These are phyloP conservation scores for Chanos chanos DNA, from an alignment of 2,797 vertebrate genomes.

Conservation along the genomic window DNA sequence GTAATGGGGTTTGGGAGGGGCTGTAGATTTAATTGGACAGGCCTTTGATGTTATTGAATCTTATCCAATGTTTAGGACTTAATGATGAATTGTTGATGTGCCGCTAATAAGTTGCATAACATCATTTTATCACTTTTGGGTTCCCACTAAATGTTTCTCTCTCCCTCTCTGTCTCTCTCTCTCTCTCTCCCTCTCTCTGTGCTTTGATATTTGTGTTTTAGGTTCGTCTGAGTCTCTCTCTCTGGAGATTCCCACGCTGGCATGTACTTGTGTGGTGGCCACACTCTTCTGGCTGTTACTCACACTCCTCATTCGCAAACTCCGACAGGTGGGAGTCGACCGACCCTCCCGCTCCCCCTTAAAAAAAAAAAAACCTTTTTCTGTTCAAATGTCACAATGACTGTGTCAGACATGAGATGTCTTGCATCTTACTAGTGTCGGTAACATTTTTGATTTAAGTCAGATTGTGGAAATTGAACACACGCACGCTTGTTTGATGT, in stretches of 20 bases:
- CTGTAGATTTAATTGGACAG: too few species aligned
- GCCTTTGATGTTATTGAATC: too few species aligned
- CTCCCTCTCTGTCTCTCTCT: too few species aligned
- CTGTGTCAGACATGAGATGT: too few species aligned
- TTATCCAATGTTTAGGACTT: too few species aligned
- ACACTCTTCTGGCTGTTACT: conserved; percentile 90
- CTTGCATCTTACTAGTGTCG: not conserved
- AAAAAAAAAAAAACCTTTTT: not conserved
- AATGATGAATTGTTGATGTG: too few species aligned
- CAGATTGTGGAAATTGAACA: not conserved
- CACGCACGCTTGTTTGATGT: not conserved
- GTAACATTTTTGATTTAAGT: not conserved
- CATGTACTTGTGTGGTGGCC: conserved; percentile 87
- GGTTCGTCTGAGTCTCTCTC: conserved; percentile 77
- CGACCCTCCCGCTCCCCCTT: not conserved
- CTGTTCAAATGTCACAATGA: not conserved
- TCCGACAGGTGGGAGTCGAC: conserved; percentile 81
- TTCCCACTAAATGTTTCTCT: too few species aligned
- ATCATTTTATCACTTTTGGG: too few species aligned
- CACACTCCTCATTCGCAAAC: conserved; percentile 88
- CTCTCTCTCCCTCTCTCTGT: not conserved
- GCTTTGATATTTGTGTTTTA: conserved; percentile 47
- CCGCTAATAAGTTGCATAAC: too few species aligned
- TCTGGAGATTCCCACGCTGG: conserved; percentile 84
- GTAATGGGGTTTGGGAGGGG: too few species aligned